Conservation (phyloP, 2,113 vertebrate genomes). For the Brachypteracias leptosomus region DNA sequence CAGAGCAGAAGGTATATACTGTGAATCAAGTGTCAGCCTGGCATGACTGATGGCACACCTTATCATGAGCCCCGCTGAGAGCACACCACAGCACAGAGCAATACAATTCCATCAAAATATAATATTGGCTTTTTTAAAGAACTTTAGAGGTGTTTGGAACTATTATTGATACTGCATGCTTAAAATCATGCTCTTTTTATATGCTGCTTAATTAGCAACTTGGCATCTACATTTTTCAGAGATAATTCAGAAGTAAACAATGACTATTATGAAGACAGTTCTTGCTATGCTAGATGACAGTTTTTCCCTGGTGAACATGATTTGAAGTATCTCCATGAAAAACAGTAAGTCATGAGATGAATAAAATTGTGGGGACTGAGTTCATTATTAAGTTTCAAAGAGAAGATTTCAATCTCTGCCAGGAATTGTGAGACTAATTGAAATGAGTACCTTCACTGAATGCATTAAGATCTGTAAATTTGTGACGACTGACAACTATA, state of each 20-base stretch:
- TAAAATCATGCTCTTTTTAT: not conserved
- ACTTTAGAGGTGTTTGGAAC: not conserved
- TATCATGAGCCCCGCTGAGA: not conserved
- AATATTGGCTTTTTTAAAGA: not conserved
- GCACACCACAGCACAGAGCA: not conserved
- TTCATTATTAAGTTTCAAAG: not conserved
- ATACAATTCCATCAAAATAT: not conserved
- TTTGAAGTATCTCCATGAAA: not conserved
- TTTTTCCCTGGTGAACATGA: not conserved
- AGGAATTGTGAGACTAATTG: constrained; percentile 24
- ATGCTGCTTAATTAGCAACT: not conserved
- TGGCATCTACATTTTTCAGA: not conserved
- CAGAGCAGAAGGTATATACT: not conserved
- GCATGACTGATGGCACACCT: not conserved
- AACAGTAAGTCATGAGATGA: not conserved
- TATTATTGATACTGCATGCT: not conserved
- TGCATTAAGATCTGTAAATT: not conserved
- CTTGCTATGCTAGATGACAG: not conserved
- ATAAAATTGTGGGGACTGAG: not conserved
- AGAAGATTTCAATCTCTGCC: not conserved
- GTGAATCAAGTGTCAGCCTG: not conserved
- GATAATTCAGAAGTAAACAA: not conserved
- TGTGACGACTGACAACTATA: not conserved
- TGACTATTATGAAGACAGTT: not conserved
- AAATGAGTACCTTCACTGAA: not conserved